Base-by-base conservation (phyloP, 1,140 invertebrate species). In the honey bee (Apis mellifera) region DNA sequence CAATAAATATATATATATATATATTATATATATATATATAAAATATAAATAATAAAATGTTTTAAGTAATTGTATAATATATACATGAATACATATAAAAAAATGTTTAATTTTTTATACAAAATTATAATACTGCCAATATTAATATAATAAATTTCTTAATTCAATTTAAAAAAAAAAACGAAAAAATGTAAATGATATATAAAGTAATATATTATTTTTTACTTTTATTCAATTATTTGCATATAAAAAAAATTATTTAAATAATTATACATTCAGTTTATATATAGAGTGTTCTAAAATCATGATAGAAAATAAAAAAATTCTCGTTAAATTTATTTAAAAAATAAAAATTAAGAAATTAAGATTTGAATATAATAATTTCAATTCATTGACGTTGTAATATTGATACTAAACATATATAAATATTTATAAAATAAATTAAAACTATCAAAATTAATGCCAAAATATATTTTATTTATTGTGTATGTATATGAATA, bases 121-220 rank as follows among this genome's bases (percentile, higher is more conserved):
- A 59, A 26, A 72, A 19, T 70, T 60, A 79, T 73, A 73, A 79
- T 78, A 70, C 76, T 70, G 54, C 32, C 32, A 78, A 70, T 78
- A 50, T 69, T 13, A 78, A n/a, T 48, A 2, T 72, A 60, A 55
- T 78, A 11, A 54, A 64, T 54, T 64, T 52, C 17, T 79, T 21
- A 54, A 55, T 74, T 69, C 2, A 52, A 23, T 23, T 57, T 57
- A 73, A 23, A 17, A 8, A 66, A 74, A 13, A 57, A 19, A 71
- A 13, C 48, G 17, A 57, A 74, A 75, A 50, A 50, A 23, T 54
- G 5, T 76, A 65, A 54, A 50, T 54, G 69, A 32, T 2, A n/a
- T 64, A 50, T n/a, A 42, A 64, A 64, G 8, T 73, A 48, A 26
- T 52, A 26, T 55, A 48, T 21, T 13, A 65, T 55, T 26, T 74